Evolutionary conservation across 2,113 vertebrate species (phyloP).

Genomic region (Microtus montanus): DNA sequence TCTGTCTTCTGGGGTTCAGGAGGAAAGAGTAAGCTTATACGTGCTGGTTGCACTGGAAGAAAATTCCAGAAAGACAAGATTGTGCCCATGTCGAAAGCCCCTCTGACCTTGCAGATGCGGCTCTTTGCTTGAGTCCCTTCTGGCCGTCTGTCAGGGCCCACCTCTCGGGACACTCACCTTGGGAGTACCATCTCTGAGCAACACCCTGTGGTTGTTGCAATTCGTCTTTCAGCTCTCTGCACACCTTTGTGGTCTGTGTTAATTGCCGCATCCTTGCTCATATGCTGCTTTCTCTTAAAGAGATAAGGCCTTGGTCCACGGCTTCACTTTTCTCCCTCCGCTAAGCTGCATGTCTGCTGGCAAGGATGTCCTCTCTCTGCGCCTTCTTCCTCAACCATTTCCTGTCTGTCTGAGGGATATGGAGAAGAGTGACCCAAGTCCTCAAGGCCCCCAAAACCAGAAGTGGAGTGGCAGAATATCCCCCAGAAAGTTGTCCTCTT

Average conservation of each 20-base stretch:
- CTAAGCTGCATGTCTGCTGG: neutral
- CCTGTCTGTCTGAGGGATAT: neutral
- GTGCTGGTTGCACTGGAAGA: neutral
- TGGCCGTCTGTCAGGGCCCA: neutral
- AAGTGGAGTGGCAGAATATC: neutral
- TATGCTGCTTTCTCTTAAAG: neutral
- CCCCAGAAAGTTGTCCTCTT: neutral
- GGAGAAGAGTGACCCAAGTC: neutral
- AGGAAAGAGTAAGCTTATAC: neutral
- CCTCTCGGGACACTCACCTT: rapidly evolving
- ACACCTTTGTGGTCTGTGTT: neutral
- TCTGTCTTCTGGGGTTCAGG: neutral
- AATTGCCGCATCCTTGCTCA: neutral
- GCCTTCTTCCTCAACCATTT: neutral
- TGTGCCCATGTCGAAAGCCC: neutral
- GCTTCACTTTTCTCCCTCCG: neutral
- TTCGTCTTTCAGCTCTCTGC: neutral
- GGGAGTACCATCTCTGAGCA: neutral
- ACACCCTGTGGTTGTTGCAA: neutral
- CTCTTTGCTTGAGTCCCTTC: neutral
- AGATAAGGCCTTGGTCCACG: neutral
- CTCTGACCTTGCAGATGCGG: neutral
- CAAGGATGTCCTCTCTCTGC: neutral
- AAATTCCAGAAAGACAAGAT: neutral
- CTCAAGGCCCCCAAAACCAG: neutral